These are phyloP conservation scores for Atherinomorus stipes DNA, from an alignment of 2,113 vertebrate genomes.

Conservation along the genomic window DNA sequence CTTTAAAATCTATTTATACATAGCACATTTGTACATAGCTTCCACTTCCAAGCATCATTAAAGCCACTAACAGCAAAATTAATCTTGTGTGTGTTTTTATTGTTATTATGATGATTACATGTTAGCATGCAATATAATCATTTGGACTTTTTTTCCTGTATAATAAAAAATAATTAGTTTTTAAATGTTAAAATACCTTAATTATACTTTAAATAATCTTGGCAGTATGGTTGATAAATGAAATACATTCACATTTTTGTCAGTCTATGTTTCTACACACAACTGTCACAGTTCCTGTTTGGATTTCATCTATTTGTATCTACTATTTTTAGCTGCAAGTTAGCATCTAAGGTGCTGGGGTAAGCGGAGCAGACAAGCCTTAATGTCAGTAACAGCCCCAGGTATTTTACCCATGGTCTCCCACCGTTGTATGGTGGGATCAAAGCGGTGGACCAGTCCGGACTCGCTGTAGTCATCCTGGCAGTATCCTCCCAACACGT, in stretches of 20 bases:
- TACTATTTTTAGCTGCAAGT: neutral
- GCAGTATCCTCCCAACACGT: constrained; percentile 81
- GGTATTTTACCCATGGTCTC: constrained; percentile 78
- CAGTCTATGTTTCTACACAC: neutral
- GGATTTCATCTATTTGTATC: neutral
- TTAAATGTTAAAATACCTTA: too few species aligned
- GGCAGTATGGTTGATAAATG: too few species aligned
- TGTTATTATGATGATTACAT: too few species aligned
- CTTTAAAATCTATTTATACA: too few species aligned
- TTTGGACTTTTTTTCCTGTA: neutral
- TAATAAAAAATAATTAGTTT: too few species aligned
- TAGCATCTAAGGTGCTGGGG: constrained; percentile 62
- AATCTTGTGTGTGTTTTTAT: too few species aligned
- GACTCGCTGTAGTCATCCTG: constrained; percentile 81
- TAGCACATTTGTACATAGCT: too few species aligned
- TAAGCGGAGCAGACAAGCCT: constrained; percentile 75
- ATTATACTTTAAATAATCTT: too few species aligned
- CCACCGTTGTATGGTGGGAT: constrained; percentile 72
- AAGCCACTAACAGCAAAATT: too few species aligned
- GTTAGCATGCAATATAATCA: neutral
- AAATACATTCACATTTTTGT: neutral
- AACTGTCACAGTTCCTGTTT: neutral
- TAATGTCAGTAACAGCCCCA: constrained; percentile 77
- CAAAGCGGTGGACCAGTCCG: constrained; percentile 77
- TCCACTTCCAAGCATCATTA: too few species aligned